phyloP scores from a whole-genome alignment of 2,888 invertebrate genomes.

The Drosophila testacea region DNA sequence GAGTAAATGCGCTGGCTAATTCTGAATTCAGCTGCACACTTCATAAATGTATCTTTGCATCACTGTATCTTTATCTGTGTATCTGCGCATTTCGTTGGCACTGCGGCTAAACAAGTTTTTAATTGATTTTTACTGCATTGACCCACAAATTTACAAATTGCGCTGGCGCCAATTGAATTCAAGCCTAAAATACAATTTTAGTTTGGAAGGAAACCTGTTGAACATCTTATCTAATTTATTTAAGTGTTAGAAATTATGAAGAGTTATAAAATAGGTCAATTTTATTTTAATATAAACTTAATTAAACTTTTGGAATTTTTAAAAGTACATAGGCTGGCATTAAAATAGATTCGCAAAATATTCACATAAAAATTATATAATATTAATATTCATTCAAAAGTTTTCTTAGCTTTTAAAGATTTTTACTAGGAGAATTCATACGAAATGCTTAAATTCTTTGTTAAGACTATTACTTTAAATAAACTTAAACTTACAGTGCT shows the following conservation, averaged over 20 bases:
- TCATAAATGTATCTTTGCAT: constrained; percentile 33
- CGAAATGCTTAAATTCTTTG: neutral
- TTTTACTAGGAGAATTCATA: neutral
- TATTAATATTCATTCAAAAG: too few relatives aligned
- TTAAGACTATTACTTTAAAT: neutral
- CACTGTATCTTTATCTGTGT: neutral
- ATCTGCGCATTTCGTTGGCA: constrained; percentile 18
- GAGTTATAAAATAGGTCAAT: neutral
- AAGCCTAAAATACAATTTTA: constrained; percentile 4
- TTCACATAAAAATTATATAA: too few relatives aligned
- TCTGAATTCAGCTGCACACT: constrained; percentile 29
- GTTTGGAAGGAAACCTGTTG: constrained; percentile 12
- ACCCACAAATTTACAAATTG: constrained; percentile 49
- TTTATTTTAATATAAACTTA: too few relatives aligned
- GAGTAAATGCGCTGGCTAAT: constrained; percentile 18
- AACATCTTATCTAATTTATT: constrained; percentile 2
- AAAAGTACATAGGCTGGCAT: too few relatives aligned
- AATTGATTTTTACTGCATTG: constrained; percentile 53
- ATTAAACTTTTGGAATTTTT: too few relatives aligned
- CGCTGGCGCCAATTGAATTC: constrained; percentile 19
- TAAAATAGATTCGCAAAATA: too few relatives aligned
- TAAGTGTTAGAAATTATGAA: neutral
- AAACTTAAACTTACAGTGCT: neutral
- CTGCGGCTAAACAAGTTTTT: constrained; percentile 39
- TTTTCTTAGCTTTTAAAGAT: too few relatives aligned